phyloP scores from a whole-genome alignment of 2,888 invertebrate species.

The Dione vanillae region DNA sequence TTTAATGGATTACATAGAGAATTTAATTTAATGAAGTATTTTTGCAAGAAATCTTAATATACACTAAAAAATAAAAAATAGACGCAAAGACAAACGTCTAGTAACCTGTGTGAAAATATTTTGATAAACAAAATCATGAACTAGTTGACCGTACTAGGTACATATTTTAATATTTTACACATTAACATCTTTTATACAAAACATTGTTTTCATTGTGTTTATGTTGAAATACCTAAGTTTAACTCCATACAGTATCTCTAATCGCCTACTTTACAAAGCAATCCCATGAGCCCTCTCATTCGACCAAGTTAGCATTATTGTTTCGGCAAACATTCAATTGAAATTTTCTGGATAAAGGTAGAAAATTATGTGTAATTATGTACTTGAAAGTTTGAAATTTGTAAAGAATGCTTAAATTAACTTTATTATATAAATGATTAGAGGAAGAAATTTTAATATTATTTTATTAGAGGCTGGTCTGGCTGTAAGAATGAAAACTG shows the following conservation, averaged over 20 bases:
- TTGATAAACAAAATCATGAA: too few species aligned
- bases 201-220: constrained; percentile 6
- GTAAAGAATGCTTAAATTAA: too few species aligned
- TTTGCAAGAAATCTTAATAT: not conserved
- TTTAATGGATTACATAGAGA: too few species aligned
- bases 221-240: constrained; percentile 3
- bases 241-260: constrained; percentile 33
- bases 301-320: constrained; percentile 51
- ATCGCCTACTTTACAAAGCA: constrained; percentile 40
- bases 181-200: not conserved
- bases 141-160: too few species aligned
- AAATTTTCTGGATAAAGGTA: constrained; percentile 48
- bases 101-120: not conserved
- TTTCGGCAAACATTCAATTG: constrained; percentile 56
- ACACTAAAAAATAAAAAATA: not conserved
- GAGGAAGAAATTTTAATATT: too few species aligned
- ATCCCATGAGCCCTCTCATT: constrained; percentile 47
- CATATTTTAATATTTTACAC: not conserved
- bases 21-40: not conserved
- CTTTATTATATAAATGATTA: too few species aligned
- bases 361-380: constrained; percentile 13
- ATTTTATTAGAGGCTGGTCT: too few species aligned
- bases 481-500: too few species aligned
- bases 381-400: constrained; percentile 52
- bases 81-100: not conserved